A percentile compares a stretch with the other conserved stretches of the same genome.
Conservation (phyloP, 2,888 invertebrate genomes). For the Abrostola tripartita region DNA sequence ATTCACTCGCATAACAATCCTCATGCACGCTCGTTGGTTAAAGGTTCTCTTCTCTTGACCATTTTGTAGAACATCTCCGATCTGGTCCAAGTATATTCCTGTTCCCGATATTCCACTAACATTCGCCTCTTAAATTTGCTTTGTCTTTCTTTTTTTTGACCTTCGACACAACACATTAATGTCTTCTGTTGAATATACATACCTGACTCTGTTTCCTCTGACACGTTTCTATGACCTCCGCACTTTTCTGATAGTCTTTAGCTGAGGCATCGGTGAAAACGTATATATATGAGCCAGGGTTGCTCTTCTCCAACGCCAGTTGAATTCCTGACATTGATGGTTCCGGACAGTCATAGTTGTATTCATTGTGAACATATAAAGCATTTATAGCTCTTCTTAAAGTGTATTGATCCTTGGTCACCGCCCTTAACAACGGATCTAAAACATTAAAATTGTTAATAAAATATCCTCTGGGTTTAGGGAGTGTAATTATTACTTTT, state of each 20-base stretch:
- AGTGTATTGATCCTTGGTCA: constrained; percentile 13
- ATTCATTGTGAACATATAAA: constrained; percentile 17
- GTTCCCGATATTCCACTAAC: too few species aligned
- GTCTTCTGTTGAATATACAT: background rate
- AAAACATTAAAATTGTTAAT: background rate
- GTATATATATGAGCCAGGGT: constrained; percentile 56
- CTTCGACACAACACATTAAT: too few species aligned
- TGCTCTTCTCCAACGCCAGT: constrained; percentile 53
- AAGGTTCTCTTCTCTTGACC: too few species aligned
- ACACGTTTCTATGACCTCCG: constrained; percentile 51
- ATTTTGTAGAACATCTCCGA: too few species aligned
- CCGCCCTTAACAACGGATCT: constrained; percentile 33
- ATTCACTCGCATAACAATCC: too few species aligned
- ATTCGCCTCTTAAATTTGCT: too few species aligned
- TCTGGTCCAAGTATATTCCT: too few species aligned
- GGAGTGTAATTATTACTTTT: too few species aligned
- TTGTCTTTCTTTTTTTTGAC: too few species aligned
- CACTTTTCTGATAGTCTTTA: constrained; percentile 45
- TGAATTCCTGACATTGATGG: constrained; percentile 55
- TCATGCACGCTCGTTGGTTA: too few species aligned
- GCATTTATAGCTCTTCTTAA: constrained; percentile 27
- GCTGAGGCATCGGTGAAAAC: constrained; percentile 66
- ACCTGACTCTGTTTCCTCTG: constrained; percentile 60
- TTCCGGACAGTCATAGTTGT: constrained; percentile 54
- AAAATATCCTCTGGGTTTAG: background rate